phyloP scores from a whole-genome alignment of 2,113 vertebrate species.

The Pseudopipra pipra region DNA sequence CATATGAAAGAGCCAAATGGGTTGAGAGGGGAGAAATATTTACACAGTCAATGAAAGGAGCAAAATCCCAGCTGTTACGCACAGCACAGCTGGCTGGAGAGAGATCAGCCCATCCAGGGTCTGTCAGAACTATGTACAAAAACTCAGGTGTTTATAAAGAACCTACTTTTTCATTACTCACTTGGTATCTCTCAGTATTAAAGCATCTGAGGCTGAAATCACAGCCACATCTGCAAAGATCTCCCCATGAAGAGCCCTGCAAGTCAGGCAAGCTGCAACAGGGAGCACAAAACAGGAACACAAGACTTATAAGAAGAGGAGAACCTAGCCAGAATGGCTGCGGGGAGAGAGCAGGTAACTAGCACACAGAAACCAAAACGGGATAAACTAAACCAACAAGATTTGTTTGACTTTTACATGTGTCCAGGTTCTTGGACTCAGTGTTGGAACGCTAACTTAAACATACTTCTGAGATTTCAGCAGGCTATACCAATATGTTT shows the following conservation, averaged over 20 bases:
- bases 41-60: not conserved
- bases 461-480: constrained; percentile 48
- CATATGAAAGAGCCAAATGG: not conserved
- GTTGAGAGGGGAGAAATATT: constrained; percentile 13
- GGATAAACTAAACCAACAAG: not conserved
- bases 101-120: not conserved
- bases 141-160: constrained; percentile 15
- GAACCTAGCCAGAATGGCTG: not conserved
- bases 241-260: not conserved
- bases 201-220: constrained; percentile 15
- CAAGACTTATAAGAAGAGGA: not conserved
- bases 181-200: constrained; percentile 16
- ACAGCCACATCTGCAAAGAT: not conserved
- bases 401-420: constrained; percentile 30
- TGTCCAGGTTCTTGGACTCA: not conserved
- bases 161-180: constrained; percentile 2
- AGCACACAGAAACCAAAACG: constrained; percentile 21
- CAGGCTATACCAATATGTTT: constrained; percentile 54
- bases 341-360: not conserved
- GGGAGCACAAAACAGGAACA: not conserved
- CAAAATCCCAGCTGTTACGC: not conserved
- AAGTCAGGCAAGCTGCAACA: not conserved
- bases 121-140: constrained; percentile 39
- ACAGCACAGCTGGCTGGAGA: not conserved
- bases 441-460: constrained; percentile 19